Base-by-base conservation (phyloP, 2,888 invertebrate species). In the Aricia artaxerxes region DNA sequence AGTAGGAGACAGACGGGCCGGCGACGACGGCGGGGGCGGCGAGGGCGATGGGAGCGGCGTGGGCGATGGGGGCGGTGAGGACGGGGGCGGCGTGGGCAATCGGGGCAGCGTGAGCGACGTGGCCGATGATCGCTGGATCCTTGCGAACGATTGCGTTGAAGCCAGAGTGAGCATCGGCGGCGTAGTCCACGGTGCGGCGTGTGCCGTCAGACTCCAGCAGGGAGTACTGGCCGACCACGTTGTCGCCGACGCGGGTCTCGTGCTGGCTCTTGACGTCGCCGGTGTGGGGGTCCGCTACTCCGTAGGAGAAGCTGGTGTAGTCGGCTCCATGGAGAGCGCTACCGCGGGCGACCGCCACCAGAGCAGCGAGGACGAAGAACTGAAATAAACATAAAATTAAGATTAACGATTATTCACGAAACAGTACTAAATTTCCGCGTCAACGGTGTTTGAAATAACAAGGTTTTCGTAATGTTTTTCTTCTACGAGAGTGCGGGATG, bases 151-250 rank as follows among this genome's bases (percentile, higher is more conserved):
- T 87, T 24, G 95, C 95, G 90, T 95, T 95, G 91, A 95, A 95
- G 81, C 95, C 95, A 82, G 93, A 91, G 85, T 95, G 89, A 44
- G 92, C 91, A 82, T 95, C 94, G 82, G 95, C 95, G 80, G 94
- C 92, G 89, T 95, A 95, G 88, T 96, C 96, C 0, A 96, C 96
- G 53, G 95, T 96, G 82, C 96, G 95, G 87, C 95, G 95, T 79
- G 95, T 95, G 84, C 96, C 96, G 85, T 96, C 96, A 44, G 96
- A 95, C 83, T 95, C 88, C 91, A 96, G 86, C 79, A 93, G 90
- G 6, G 93, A 93, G 91, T 93, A 93, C 83, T 93, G 93, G 81
- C 93, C 93, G 81, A 95, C 95, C 53, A 96, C 96, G 83, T 93
- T 94, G 89, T 96, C 96, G 44, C 96, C 96, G 83, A 93, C 90